Evolutionary conservation across 2,113 vertebrate genomes (phyloP), one percentile per base, ranked within the genome.

Genomic region (Podiceps cristatus): DNA sequence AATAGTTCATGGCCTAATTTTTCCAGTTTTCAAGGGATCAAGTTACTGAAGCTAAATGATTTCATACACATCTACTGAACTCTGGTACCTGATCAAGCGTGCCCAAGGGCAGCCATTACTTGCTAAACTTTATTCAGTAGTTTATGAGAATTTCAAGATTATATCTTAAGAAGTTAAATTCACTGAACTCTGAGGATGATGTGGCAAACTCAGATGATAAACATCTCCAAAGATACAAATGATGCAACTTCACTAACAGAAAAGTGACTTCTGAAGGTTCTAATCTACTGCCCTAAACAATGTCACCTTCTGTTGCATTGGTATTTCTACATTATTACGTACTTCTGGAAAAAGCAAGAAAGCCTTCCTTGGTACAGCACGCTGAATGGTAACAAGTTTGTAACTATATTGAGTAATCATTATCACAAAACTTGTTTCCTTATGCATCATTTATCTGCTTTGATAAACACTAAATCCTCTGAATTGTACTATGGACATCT

Each of bases 21-120:
- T 76, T 11, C 20, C 44, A 28, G 0, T 47, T 86, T 75, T 69
- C 0, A 0, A 53, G 35, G 25, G 6, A 27, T 49, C 42, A 56
- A 50, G 35, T 56, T 53, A 49, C 27, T 53, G 28, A 68, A 64
- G 15, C 3, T 2, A 66, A 88, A 66, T 31, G 5, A 82, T 62
- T 89, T 67, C 22, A 28, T 5, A 9, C 0, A 1, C 14, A 44
- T 22, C 15, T 76, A 8, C 74, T 27, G 27, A 82, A 29, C 33
- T 22, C 37, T 82, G 49, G 33, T 27, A 55, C 22, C 8, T 42
- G 55, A 49, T 14, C 23, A 33, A 55, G 29, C 0, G 1, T 16
- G 17, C 37, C 19, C 59, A 74, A 53, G 17, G 42, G 9, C 50
- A 84, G 13, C 25, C 15, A 18, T 7, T 68, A 35, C 64, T 92